Evolutionary conservation across 2,797 vertebrate genomes (phyloP).

Genomic region (Oophaga sylvatica): DNA sequence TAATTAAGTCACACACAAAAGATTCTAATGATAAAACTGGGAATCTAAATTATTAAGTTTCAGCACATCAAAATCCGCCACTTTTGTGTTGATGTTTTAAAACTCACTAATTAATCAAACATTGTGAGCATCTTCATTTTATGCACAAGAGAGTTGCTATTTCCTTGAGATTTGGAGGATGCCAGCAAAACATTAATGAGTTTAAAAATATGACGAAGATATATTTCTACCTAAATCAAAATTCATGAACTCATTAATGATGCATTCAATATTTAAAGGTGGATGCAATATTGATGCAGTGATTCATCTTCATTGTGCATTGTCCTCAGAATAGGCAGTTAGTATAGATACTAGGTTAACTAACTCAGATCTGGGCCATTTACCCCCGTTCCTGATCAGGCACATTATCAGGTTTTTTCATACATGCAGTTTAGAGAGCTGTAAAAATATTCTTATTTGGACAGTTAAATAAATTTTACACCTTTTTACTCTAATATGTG

Average conservation of each 20-base stretch:
- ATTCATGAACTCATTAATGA: slow-evolving; percentile 57
- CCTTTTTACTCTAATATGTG: too few relatives aligned
- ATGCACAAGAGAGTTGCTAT: slow-evolving; percentile 38
- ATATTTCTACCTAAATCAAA: slow-evolving; percentile 47
- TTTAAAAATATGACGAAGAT: slow-evolving; percentile 58
- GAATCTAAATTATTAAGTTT: slow-evolving; percentile 38
- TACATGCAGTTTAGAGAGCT: too few relatives aligned
- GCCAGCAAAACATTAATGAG: slow-evolving; percentile 57
- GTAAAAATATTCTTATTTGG: too few relatives aligned
- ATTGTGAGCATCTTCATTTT: slow-evolving; percentile 38
- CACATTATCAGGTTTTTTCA: too few relatives aligned
- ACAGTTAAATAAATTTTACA: too few relatives aligned
- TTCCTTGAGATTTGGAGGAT: slow-evolving; percentile 45
- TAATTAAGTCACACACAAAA: slow-evolving; percentile 37
- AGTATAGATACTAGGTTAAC: slow-evolving; percentile 16
- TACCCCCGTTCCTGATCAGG: too few relatives aligned
- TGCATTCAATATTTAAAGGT: slow-evolving; percentile 57
- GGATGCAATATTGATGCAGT: slow-evolving; percentile 47
- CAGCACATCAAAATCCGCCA: slow-evolving; percentile 22
- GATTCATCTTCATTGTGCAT: slow-evolving; percentile 45
- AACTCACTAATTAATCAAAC: slow-evolving; percentile 55
- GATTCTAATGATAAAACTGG: slow-evolving; percentile 33
- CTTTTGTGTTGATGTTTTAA: slow-evolving; percentile 45
- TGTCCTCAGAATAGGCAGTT: slow-evolving; percentile 31
- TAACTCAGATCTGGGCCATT: too few relatives aligned